Evolutionary conservation across 2,113 vertebrate genomes (phyloP).

Genomic region (Rallus limicola): DNA sequence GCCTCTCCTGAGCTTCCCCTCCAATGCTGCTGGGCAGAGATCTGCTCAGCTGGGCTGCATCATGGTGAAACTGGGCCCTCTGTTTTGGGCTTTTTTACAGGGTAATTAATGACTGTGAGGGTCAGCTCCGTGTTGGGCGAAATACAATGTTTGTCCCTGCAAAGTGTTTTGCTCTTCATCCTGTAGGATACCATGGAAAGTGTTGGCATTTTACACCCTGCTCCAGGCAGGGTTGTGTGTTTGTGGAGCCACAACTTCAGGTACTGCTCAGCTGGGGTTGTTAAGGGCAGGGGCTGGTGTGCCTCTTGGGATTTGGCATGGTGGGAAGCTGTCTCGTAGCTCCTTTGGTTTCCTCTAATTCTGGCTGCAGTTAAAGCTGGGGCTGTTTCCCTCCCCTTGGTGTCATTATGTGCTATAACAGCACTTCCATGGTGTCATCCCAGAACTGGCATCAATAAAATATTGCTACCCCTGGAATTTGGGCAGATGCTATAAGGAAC

Average conservation of each 20-base stretch:
- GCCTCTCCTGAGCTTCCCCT: not conserved
- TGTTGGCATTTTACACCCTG: rapidly evolving
- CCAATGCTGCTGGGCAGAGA: not conserved
- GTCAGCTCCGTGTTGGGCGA: rapidly evolving
- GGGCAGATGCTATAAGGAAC: not conserved
- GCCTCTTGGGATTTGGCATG: not conserved
- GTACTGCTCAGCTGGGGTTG: not conserved
- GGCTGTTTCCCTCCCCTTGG: not conserved
- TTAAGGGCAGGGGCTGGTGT: not conserved
- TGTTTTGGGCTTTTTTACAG: not conserved
- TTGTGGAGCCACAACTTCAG: rapidly evolving
- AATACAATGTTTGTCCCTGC: rapidly evolving
- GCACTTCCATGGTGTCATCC: not conserved
- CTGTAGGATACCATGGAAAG: rapidly evolving
- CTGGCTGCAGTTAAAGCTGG: not conserved
- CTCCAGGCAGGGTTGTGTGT: not conserved
- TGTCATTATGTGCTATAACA: rapidly evolving
- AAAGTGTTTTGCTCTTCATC: rapidly evolving
- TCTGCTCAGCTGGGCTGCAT: not conserved
- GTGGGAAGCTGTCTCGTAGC: not conserved
- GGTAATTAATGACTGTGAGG: rapidly evolving
- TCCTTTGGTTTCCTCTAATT: not conserved
- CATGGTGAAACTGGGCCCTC: rapidly evolving
- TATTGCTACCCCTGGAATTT: not conserved
- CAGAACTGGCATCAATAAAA: not conserved